Conservation (phyloP, 1,140 invertebrate species). For the Monomorium pharaonis region DNA sequence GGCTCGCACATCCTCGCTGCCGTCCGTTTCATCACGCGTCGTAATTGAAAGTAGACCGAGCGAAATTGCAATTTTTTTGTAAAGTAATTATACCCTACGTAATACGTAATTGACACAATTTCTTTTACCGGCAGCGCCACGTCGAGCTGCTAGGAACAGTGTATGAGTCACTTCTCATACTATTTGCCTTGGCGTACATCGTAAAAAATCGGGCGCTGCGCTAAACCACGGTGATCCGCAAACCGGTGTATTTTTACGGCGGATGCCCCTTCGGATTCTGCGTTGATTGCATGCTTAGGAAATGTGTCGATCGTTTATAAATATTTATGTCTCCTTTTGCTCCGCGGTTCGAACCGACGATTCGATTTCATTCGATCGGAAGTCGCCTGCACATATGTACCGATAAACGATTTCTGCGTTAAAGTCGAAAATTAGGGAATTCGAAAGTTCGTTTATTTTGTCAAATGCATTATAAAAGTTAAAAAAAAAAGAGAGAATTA, state of each 20-base stretch:
- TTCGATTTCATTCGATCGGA: background rate
- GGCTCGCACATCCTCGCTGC: too few species aligned
- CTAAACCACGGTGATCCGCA: background rate
- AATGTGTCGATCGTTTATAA: conserved; percentile 35
- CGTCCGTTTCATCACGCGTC: background rate
- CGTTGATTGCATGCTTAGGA: conserved; percentile 17
- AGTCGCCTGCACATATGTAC: background rate
- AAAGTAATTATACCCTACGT: background rate
- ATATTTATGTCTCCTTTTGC: conserved; percentile 51
- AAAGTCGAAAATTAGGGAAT: background rate
- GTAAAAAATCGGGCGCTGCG: conserved; percentile 5
- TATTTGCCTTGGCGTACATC: background rate
- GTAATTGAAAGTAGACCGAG: background rate
- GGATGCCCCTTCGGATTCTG: background rate
- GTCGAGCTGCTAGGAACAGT: background rate
- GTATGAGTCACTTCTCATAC: background rate
- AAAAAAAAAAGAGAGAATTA: background rate
- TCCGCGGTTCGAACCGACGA: background rate
- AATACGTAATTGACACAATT: background rate
- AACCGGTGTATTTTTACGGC: conserved; percentile 18
- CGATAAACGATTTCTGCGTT: background rate
- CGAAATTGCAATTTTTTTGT: background rate
- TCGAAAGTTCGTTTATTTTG: background rate
- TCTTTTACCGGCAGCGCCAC: background rate
- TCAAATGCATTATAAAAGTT: conserved; percentile 3